A percentile compares a stretch with the other conserved stretches of the same genome.
These are phyloP conservation scores for Pedionomus torquatus DNA, from an alignment of 2,113 vertebrate species.

Conservation along the genomic window DNA sequence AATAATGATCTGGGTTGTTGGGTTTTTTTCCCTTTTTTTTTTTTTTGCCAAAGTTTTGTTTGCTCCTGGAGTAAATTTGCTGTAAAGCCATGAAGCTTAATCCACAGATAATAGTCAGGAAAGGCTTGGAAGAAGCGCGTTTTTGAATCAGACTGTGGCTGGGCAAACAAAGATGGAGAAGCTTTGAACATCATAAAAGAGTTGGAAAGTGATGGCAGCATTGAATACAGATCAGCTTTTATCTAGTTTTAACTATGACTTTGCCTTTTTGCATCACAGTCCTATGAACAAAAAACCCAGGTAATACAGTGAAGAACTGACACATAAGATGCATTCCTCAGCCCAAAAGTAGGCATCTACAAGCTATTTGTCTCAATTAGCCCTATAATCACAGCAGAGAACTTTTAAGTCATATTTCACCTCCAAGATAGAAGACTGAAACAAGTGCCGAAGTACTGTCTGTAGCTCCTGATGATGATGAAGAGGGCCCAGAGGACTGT, in stretches of 20 bases:
- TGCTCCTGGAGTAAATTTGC: not conserved
- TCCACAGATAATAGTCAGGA: not conserved
- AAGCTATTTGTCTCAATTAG: not conserved
- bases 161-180: not conserved
- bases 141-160: not conserved
- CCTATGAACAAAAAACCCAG: not conserved
- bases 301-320: not conserved
- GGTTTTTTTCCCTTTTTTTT: not conserved
- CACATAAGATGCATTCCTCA: not conserved
- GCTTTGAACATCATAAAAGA: not conserved
- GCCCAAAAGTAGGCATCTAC: not conserved
- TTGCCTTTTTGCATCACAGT: not conserved
- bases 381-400: not conserved
- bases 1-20: not conserved
- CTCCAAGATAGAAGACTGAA: not conserved
- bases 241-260: not conserved
- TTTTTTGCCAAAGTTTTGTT: not conserved
- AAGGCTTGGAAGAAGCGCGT: not conserved
- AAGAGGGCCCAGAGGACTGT: not conserved
- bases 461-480: not conserved
- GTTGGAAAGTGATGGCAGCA: accelerated
- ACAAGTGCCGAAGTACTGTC: not conserved
- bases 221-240: not conserved
- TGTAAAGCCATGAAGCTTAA: not conserved
- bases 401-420: not conserved